These are phyloP conservation scores for Lepus americanus DNA, from an alignment of 2,113 vertebrate species.

Conservation along the genomic window DNA sequence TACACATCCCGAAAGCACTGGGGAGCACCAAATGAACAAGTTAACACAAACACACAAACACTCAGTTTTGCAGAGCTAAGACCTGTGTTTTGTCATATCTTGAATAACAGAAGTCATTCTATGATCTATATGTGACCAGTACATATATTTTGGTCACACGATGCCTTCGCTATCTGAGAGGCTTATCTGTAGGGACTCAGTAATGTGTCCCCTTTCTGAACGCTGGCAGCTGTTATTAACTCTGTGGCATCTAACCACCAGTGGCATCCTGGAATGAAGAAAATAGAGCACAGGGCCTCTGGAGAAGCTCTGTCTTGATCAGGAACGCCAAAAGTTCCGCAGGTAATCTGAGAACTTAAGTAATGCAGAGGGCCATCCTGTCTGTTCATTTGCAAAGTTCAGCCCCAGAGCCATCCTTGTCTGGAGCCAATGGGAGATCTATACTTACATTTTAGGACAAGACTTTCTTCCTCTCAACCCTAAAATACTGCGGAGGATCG, in stretches of 20 bases:
- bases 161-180: not conserved
- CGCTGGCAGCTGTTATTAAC: not conserved
- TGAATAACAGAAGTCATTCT: rapidly evolving
- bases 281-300: not conserved
- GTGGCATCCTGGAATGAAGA: not conserved
- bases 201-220: not conserved
- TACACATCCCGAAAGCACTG: not conserved
- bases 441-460: conserved; percentile 12
- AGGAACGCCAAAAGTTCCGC: not conserved
- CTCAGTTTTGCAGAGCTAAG: not conserved
- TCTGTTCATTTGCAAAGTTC: conserved; percentile 20
- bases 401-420: not conserved
- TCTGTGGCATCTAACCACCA: not conserved
- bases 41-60: not conserved
- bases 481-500: not conserved
- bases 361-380: not conserved
- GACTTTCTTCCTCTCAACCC: conserved; percentile 20
- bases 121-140: not conserved
- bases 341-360: not conserved
- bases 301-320: not conserved
- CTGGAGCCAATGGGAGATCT: conserved; percentile 28
- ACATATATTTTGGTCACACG: not conserved
- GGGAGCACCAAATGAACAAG: not conserved
- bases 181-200: not conserved
- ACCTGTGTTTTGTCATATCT: rapidly evolving